These are phyloP conservation scores for Drosophila sp. DNA, from an alignment of 1,140 invertebrate genomes.

Conservation along the genomic window DNA sequence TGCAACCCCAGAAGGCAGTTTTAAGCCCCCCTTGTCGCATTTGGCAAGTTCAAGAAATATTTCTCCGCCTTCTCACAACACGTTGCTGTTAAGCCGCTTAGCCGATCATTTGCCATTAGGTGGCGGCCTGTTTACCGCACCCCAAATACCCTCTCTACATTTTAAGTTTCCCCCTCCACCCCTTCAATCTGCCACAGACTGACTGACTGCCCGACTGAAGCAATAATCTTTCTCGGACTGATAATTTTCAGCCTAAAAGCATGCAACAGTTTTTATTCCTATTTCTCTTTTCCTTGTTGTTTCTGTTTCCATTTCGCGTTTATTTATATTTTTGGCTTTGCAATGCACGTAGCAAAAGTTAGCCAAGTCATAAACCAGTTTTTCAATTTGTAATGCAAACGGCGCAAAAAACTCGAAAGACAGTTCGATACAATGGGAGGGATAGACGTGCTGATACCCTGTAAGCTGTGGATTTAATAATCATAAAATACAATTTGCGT, in stretches of 20 bases:
- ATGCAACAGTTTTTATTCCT: slow-evolving; percentile 80
- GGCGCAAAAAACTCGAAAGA: slow-evolving; percentile 7
- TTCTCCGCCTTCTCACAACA: background rate
- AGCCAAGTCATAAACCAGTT: slow-evolving; percentile 77
- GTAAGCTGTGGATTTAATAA: no score
- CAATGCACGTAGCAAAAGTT: slow-evolving; percentile 74
- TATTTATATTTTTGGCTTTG: slow-evolving; percentile 45
- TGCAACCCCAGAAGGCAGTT: background rate
- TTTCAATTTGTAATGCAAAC: slow-evolving; percentile 62
- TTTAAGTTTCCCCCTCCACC: background rate
- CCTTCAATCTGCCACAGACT: background rate
- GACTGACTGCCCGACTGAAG: background rate
- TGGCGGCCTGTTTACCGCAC: slow-evolving; percentile 18
- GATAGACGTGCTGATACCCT: slow-evolving; percentile 7
- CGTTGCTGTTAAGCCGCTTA: slow-evolving; percentile 40
- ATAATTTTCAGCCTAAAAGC: slow-evolving; percentile 75
- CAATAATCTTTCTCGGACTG: slow-evolving; percentile 42
- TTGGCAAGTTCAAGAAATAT: slow-evolving; percentile 16
- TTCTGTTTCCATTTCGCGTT: slow-evolving; percentile 1
- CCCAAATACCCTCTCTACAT: slow-evolving; percentile 22
- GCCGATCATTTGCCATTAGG: slow-evolving; percentile 42
- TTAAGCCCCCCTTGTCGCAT: slow-evolving; percentile 20
- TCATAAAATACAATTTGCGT: no score
- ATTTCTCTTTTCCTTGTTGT: slow-evolving; percentile 16
- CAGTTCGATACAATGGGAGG: background rate